Evolutionary conservation across 2,888 invertebrate species (phyloP), one percentile per base, ranked within the genome.

Genomic region (Ectemnius lituratus): DNA sequence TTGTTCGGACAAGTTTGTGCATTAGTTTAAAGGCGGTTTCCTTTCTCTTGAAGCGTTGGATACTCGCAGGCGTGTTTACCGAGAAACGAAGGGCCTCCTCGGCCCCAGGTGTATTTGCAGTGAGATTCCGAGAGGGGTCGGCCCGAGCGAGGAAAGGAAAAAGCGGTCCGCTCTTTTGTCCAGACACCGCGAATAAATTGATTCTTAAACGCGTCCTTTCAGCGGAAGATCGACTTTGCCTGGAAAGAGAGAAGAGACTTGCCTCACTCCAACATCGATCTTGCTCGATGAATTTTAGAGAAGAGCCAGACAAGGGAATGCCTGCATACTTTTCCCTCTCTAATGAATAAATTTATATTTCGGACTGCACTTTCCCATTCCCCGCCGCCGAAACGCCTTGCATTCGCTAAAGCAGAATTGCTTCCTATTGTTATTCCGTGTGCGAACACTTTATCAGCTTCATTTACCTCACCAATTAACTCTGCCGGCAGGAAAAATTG

Each of bases 21-120:
- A 37, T 37, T 37, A 37, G 37, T 37, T 37, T 37, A 37, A 37
- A 37, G 37, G 37, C 37, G 37, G 8, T 1, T 1, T 11, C 6
- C 37, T 37, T 37, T 37, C 37, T 37, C 37, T 37, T 37, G 8
- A 37, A 37, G 37, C 37, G 37, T 23, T 37, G 37, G 37, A 11
- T 37, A 37, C 37, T 37, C 3, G 23, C 2, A 6, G 37, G 37
- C 37, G 67, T 70, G 75, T 75, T 67, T 75, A 67, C 67, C 70
- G 28, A 46, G 57, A 23, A 23, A 3, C 23, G 23, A 23, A 1
- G 23, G 23, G 23, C 23, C 23, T 23, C 64, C 8, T 11, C 37
- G 37, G 37, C 37, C 37, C 37, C 37, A 37, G 61, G 63, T 65
- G 75, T 75, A 65, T 75, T 65, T 76, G 70, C 70, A 58, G 20